phyloP scores from a whole-genome alignment of 2,797 vertebrate species.

The Peromyscus nudipes region DNA sequence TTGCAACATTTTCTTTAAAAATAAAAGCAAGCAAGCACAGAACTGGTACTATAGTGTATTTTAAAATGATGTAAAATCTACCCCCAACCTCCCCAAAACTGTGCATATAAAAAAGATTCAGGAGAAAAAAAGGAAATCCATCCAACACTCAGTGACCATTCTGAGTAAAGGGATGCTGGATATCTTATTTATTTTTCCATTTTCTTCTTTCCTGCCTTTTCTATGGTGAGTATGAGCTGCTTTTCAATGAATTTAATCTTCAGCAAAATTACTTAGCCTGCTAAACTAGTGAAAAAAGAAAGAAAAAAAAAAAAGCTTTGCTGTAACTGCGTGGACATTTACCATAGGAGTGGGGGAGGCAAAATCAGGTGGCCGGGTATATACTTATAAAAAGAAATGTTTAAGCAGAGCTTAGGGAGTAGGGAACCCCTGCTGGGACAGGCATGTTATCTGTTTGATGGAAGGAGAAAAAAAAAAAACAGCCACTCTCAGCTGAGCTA shows the following conservation, averaged over 20 bases:
- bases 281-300: not conserved
- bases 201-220: slow-evolving; percentile 28
- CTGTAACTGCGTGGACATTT: slow-evolving; percentile 59
- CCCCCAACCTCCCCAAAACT: not conserved
- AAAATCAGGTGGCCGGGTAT: slow-evolving; percentile 19
- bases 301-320: not conserved
- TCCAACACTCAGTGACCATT: not conserved
- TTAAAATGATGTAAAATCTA: slow-evolving; percentile 35
- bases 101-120: not conserved
- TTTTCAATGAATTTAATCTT: slow-evolving; percentile 47
- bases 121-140: not conserved
- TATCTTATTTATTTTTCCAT: slow-evolving; percentile 52
- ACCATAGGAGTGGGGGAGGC: not conserved
- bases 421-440: slow-evolving; percentile 65
- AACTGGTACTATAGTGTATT: not conserved
- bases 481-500: slow-evolving; percentile 43
- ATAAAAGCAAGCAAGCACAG: slow-evolving; percentile 35
- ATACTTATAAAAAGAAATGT: slow-evolving; percentile 50
- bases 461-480: not conserved
- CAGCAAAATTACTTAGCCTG: slow-evolving; percentile 33
- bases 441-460: slow-evolving; percentile 35
- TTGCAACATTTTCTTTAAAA: slow-evolving; percentile 57
- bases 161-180: not conserved
- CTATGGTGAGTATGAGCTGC: slow-evolving; percentile 41
- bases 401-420: slow-evolving; percentile 70